Evolutionary conservation across 2,888 invertebrate genomes (phyloP).

Genomic region (Lochmaea crataegi): DNA sequence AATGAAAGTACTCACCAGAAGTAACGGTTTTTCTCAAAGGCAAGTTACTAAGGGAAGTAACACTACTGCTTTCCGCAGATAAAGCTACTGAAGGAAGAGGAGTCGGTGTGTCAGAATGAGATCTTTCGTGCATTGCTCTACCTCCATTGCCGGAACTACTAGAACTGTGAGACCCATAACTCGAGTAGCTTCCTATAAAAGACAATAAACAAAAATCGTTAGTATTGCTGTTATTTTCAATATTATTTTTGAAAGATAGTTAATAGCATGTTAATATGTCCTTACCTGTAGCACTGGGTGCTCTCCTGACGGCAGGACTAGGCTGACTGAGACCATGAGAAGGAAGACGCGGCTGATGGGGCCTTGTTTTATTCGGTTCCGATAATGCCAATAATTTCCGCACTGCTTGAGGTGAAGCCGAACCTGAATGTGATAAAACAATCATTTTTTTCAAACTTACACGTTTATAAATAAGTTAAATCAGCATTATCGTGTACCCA

Average conservation of each 20-base stretch:
- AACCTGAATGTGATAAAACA: slow-evolving; percentile 67
- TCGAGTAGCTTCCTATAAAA: slow-evolving; percentile 66
- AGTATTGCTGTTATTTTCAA: neutral
- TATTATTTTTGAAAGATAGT: neutral
- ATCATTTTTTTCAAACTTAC: neutral
- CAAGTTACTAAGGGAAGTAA: slow-evolving; percentile 91
- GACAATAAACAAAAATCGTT: neutral
- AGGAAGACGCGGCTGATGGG: slow-evolving; percentile 84
- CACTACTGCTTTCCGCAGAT: slow-evolving; percentile 95
- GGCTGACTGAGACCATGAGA: slow-evolving; percentile 70
- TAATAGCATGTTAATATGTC: neutral
- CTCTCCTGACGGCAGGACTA: slow-evolving; percentile 71
- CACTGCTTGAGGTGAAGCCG: slow-evolving; percentile 97
- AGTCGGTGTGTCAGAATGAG: slow-evolving; percentile 89
- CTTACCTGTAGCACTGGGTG: slow-evolving; percentile 67
- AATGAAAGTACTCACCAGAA: slow-evolving; percentile 69
- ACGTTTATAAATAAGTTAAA: neutral
- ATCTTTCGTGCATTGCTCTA: slow-evolving; percentile 84
- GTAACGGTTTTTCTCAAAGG: slow-evolving; percentile 86
- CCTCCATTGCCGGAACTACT: slow-evolving; percentile 64
- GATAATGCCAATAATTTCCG: slow-evolving; percentile 93
- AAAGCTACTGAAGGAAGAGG: slow-evolving; percentile 88
- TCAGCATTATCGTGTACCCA: slow-evolving; percentile 44
- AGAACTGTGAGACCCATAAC: slow-evolving; percentile 69
- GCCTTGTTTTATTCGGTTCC: slow-evolving; percentile 87